Evolutionary conservation across 2,888 invertebrate species (phyloP), one percentile per base, ranked within the genome.

Genomic region (Andrena bicolor): DNA sequence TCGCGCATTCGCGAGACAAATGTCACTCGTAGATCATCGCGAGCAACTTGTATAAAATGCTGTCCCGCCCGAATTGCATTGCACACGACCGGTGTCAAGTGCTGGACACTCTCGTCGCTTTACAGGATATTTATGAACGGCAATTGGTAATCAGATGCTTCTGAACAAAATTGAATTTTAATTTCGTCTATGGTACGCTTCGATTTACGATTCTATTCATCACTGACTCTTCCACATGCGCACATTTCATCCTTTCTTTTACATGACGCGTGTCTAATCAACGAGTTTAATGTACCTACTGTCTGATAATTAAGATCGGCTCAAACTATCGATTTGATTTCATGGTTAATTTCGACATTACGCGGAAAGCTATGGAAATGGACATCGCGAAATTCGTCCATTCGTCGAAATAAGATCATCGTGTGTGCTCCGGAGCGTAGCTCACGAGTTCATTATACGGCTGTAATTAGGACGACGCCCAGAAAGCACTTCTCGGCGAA

Each of bases 391-490:
- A 61, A 26, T 30, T 28, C 3, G 28, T 63, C 10, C 48, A 2
- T 49, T 28, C 28, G 49, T 23, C 65, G 80, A 76, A 87, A 87
- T 84, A 82, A 89, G 90, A 88, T 87, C 83, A 88, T 83, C 83
- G 74, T 76, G 80, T 69, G 83, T 85, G 66, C 66, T n/a, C 20
- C 74, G 71, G 80, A 61, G 74, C 69, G 71, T 73, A 30, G 83
- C 72, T 74, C 82, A 75, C 71, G 80, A 82, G 84, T 87, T 89
- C 88, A 88, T 90, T 90, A 90, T 82, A 80, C 79, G 58, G 64
- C 74, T 83, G 87, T 90, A 90, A 90, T 90, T 90, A 89, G 88
- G 83, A 80, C 88, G 82, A 83, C 82, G 74, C 76, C 80, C 75
- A 68, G 83, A 83, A 86, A 85, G 83, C 88, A 85, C 88, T 86